These are phyloP conservation scores for Cyclophora punctaria DNA, from an alignment of 2,888 invertebrate species.

Conservation along the genomic window DNA sequence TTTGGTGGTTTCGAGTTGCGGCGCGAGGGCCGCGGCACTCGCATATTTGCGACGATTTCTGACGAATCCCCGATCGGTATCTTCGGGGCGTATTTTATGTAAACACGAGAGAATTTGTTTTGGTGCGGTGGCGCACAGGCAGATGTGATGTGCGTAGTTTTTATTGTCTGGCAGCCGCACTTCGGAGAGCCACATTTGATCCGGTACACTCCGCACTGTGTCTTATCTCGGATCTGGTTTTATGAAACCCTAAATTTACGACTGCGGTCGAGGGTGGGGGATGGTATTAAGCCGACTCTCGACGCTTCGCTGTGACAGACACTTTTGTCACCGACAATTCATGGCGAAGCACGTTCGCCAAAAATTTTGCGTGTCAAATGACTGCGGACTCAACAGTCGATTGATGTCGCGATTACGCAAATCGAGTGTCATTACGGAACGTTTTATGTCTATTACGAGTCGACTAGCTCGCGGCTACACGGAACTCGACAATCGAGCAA, in stretches of 20 bases:
- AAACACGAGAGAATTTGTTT: slow-evolving; percentile 71
- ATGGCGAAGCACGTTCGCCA: slow-evolving; percentile 65
- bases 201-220: slow-evolving; percentile 71
- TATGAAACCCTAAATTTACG: slow-evolving; percentile 77
- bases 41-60: slow-evolving; percentile 48
- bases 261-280: slow-evolving; percentile 68
- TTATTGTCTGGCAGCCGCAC: slow-evolving; percentile 57
- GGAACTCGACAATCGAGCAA: slow-evolving; percentile 14
- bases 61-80: slow-evolving; percentile 64
- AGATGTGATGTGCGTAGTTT: slow-evolving; percentile 69
- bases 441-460: slow-evolving; percentile 34
- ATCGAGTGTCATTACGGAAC: slow-evolving; percentile 37
- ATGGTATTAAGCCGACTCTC: slow-evolving; percentile 65
- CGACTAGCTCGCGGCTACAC: slow-evolving; percentile 22
- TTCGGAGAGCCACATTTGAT: slow-evolving; percentile 68
- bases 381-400: slow-evolving; percentile 43
- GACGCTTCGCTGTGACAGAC: slow-evolving; percentile 60
- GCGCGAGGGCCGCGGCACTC: slow-evolving; percentile 45
- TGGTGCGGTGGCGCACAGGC: slow-evolving; percentile 43
- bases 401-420: slow-evolving; percentile 48
- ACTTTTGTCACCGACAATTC: slow-evolving; percentile 71
- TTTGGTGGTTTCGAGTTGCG: slow-evolving; percentile 51
- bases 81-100: slow-evolving; percentile 64
- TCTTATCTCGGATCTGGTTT: slow-evolving; percentile 75
- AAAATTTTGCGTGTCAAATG: slow-evolving; percentile 68